Conservation (phyloP, 1,140 invertebrate genomes). For the Philopotamus ludificatus region DNA sequence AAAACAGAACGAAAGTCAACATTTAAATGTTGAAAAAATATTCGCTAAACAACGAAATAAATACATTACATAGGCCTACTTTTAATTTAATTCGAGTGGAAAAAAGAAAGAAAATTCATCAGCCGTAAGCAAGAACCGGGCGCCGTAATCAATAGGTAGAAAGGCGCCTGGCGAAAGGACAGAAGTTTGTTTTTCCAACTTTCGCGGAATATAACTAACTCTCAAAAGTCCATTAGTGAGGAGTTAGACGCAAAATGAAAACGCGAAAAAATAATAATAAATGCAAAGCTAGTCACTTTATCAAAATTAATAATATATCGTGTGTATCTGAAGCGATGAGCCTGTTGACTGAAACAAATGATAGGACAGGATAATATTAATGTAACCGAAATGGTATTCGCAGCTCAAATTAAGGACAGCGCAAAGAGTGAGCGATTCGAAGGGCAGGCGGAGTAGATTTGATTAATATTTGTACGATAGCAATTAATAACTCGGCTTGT, state of each 20-base stretch:
- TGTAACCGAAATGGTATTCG: too few relatives aligned
- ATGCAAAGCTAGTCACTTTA: too few relatives aligned
- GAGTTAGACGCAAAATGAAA: conserved; percentile 3
- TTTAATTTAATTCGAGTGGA: conserved; percentile 25
- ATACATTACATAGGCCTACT: too few relatives aligned
- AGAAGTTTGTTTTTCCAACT: conserved; percentile 38
- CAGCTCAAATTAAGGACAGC: too few relatives aligned
- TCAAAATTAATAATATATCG: not conserved
- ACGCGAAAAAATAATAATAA: not conserved
- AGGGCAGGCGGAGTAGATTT: not conserved
- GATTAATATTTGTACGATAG: not conserved
- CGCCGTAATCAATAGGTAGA: not conserved
- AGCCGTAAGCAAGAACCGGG: too few relatives aligned
- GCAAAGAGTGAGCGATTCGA: not conserved
- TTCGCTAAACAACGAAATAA: too few relatives aligned
- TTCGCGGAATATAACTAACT: conserved; percentile 31
- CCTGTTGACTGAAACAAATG: not conserved
- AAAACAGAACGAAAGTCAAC: too few relatives aligned
- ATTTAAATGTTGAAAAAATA: too few relatives aligned
- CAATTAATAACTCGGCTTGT: not conserved
- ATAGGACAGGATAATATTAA: too few relatives aligned
- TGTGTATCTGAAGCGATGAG: not conserved
- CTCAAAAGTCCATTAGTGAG: conserved; percentile 40
- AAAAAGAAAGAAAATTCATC: too few relatives aligned
- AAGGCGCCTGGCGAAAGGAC: conserved; percentile 2